A percentile compares a stretch with the other conserved stretches of the same genome.
phyloP scores from a whole-genome alignment of 2,113 vertebrate species.

The Astur gentilis region DNA sequence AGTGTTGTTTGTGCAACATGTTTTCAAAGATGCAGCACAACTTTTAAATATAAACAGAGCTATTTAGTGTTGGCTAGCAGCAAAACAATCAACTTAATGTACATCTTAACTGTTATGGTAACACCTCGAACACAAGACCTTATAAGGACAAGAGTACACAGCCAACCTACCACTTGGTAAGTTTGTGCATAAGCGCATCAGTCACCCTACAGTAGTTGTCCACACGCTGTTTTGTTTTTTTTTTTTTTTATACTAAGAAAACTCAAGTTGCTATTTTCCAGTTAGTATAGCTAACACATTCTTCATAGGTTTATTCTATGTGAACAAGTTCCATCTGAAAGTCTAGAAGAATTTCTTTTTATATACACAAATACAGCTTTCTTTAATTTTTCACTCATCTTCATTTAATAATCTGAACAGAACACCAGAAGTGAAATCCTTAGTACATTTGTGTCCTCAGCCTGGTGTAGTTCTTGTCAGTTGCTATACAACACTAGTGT shows the following conservation, averaged over 20 bases:
- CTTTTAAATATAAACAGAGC: background rate
- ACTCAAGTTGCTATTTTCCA: background rate
- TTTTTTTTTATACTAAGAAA: background rate
- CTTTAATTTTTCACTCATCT: background rate
- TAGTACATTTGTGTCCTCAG: background rate
- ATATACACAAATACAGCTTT: background rate
- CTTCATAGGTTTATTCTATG: background rate
- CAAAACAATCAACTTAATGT: background rate
- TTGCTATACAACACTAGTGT: background rate
- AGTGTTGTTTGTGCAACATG: background rate
- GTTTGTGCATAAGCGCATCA: background rate
- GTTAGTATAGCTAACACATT: background rate
- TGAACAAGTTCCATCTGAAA: background rate
- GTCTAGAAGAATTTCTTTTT: background rate
- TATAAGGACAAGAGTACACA: background rate
- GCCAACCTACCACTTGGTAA: background rate
- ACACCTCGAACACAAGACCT: background rate
- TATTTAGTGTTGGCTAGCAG: background rate
- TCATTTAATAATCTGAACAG: background rate
- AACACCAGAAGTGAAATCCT: background rate
- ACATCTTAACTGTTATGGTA: background rate
- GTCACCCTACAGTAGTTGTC: background rate
- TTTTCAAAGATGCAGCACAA: background rate
- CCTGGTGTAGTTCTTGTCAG: background rate
- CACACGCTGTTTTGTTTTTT: background rate